Evolutionary conservation across 2,888 invertebrate genomes (phyloP).

Genomic region (Tetropium fuscum): DNA sequence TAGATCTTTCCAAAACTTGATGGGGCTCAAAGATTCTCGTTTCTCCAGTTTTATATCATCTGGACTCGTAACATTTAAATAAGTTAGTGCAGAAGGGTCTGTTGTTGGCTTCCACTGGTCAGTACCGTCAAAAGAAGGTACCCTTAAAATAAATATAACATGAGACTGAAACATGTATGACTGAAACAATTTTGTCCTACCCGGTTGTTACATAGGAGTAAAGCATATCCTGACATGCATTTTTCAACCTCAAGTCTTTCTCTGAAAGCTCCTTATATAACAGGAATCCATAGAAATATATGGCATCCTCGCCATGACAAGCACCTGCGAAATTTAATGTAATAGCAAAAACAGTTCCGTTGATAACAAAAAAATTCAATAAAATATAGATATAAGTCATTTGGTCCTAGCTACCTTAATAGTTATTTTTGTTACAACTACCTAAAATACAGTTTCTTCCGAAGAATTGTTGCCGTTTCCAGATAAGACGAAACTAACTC

Average conservation of each 20-base stretch:
- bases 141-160: no score
- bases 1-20: slow-evolving; percentile 41
- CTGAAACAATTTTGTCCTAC: no score
- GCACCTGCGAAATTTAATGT: slow-evolving; percentile 11
- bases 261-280: neutral
- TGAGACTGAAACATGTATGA: no score
- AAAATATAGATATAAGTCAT: no score
- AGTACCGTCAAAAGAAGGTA: no score
- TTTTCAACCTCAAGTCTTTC: neutral
- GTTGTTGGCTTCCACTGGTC: slow-evolving; percentile 41
- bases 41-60: slow-evolving; percentile 40
- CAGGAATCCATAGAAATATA: neutral
- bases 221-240: neutral
- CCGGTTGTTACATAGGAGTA: slow-evolving; percentile 1
- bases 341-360: no score
- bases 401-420: no score
- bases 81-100: slow-evolving; percentile 33
- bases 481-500: no score
- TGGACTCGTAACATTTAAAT: slow-evolving; percentile 38
- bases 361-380: no score
- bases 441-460: no score
- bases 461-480: no score
- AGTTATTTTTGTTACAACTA: no score
- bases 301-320: slow-evolving; percentile 1
- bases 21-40: slow-evolving; percentile 34